These are phyloP conservation scores for Heterotis niloticus DNA, from an alignment of 2,113 vertebrate species.

Conservation along the genomic window DNA sequence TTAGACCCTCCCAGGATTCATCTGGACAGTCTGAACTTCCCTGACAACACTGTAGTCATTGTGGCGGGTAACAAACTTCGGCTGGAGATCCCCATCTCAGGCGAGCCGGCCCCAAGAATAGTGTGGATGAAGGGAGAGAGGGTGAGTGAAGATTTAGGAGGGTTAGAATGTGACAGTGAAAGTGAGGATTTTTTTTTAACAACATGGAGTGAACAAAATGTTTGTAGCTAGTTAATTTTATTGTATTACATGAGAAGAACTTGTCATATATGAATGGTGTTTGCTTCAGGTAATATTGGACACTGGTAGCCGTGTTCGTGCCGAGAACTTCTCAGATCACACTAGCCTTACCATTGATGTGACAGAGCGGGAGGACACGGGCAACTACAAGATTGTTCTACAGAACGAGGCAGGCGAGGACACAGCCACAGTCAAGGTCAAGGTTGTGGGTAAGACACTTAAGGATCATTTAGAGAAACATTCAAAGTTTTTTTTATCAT, in stretches of 20 bases:
- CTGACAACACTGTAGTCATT: constrained; percentile 82
- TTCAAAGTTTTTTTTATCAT: too few relatives aligned
- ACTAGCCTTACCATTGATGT: constrained; percentile 87
- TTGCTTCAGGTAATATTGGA: constrained; percentile 78
- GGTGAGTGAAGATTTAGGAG: constrained; percentile 57
- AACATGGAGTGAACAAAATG: neutral
- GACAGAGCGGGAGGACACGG: constrained; percentile 86
- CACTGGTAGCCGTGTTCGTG: constrained; percentile 74
- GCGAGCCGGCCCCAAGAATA: constrained; percentile 86
- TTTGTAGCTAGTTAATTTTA: neutral
- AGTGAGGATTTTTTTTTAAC: neutral
- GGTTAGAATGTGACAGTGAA: neutral
- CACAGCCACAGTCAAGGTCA: constrained; percentile 81
- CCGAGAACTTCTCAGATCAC: constrained; percentile 84
- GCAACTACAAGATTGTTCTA: constrained; percentile 83
- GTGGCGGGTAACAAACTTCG: constrained; percentile 95
- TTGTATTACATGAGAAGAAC: neutral
- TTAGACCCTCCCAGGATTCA: constrained; percentile 88
- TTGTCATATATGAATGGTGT: neutral
- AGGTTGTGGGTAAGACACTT: constrained; percentile 81
- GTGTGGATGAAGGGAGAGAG: constrained; percentile 92
- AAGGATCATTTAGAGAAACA: neutral
- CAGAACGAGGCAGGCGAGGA: constrained; percentile 96
- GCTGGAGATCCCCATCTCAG: constrained; percentile 85
- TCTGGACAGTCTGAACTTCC: constrained; percentile 81